Evolutionary conservation across 2,797 vertebrate species (phyloP).

Genomic region (Liparis tanakae): DNA sequence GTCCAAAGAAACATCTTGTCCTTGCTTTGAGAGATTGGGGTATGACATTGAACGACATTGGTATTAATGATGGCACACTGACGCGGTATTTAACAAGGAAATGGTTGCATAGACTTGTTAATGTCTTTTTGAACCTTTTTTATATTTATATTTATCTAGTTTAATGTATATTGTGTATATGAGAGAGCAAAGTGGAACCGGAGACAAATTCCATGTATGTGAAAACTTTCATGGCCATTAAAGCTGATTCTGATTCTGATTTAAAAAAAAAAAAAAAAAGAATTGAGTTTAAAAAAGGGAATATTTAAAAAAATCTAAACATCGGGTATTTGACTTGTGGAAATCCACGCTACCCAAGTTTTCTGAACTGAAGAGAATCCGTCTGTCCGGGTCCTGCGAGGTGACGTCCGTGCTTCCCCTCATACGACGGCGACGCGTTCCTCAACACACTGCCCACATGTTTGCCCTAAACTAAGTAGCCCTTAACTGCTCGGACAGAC

Average conservation of each 20-base stretch:
- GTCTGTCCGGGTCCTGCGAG: constrained; percentile 40
- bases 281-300: not conserved
- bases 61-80: not conserved
- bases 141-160: no score
- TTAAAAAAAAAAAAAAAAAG: not conserved
- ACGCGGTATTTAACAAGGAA: not conserved
- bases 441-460: constrained; percentile 75
- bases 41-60: constrained; percentile 55
- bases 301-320: not conserved
- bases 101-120: not conserved
- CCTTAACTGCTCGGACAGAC: constrained; percentile 82
- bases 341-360: constrained; percentile 1
- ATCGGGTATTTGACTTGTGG: not conserved
- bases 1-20: constrained; percentile 20
- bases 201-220: no score
- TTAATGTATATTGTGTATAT: no score
- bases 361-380: constrained; percentile 22
- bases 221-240: no score
- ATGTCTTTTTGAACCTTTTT: no score
- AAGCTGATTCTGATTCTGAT: no score
- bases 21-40: constrained; percentile 34
- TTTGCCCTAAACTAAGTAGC: constrained; percentile 81
- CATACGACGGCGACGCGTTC: constrained; percentile 73
- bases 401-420: constrained; percentile 69
- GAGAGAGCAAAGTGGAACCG: no score